Base-by-base conservation (phyloP, 1,140 invertebrate genomes). In the Coboldia fuscipes region DNA sequence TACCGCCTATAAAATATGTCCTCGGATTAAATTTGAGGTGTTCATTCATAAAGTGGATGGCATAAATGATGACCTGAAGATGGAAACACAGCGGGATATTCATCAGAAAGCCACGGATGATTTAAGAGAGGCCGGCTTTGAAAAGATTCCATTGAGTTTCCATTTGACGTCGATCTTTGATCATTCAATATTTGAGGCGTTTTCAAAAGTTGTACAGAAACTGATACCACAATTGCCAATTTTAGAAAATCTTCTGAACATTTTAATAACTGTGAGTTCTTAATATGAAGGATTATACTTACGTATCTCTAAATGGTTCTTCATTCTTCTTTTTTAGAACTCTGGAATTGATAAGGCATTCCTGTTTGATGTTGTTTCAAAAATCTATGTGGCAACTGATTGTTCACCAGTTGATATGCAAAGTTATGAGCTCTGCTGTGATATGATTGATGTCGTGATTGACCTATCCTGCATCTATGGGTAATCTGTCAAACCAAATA, bases 321-420 rank as follows among this genome's bases (percentile, higher is more conserved):
- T 40, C 35, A 21, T 34, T 21, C 34, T 46, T 45, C 38, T 42
- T 48, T 68, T 64, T 17, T 50, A 96, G 88, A 94, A 94, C 61
- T 97, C 89, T 36, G 86, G 82, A 19, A 92, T 97, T 48, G 93
- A 97, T 55, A 97, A 97, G 57, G 92, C 90, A 22, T 97, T 97
- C 62, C 62, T 97, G 5, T 98, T 97, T 62, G 93, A 98, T 65
- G 89, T 97, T 13, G 84, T 94, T 16, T 94, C 86, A 24, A 98
- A 99, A 64, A 98, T 99, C 39, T 99, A 98, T 56, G 96, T 99
- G 44, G 94, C 96, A 15, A 99, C 94, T 2, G 94, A 98, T 59
- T 92, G 85, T 40, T 89, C 88, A 14, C 93, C 92, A 10, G 93
- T 98, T n/a, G 94, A 99, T 56, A 98, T 98, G 93, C 92, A 97